These are phyloP conservation scores for Cloeon dipterum DNA, from an alignment of 2,888 invertebrate genomes.

Conservation along the genomic window DNA sequence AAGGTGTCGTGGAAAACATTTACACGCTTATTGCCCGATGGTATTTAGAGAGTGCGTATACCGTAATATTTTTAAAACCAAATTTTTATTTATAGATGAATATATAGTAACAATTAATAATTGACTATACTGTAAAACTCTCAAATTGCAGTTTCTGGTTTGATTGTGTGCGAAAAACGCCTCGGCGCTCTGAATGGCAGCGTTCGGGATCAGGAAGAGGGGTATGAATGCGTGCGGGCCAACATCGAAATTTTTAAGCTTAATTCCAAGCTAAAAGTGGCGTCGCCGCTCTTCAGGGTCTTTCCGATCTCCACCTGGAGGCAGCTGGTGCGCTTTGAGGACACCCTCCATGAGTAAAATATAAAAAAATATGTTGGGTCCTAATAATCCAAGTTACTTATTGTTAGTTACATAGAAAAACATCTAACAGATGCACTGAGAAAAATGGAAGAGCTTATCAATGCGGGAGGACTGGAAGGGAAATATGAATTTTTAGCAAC, in stretches of 20 bases:
- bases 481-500: slow-evolving; percentile 19
- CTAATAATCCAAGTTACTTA: too few relatives aligned
- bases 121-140: not conserved
- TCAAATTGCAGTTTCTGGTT: slow-evolving; percentile 16
- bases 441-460: slow-evolving; percentile 14
- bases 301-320: slow-evolving; percentile 20
- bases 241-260: slow-evolving; percentile 11
- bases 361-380: too few relatives aligned
- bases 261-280: slow-evolving; percentile 15
- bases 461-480: slow-evolving; percentile 13
- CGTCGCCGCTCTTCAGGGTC: slow-evolving; percentile 18
- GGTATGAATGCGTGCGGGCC: slow-evolving; percentile 17
- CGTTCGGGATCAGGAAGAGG: slow-evolving; percentile 12
- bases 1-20: slow-evolving; percentile 13
- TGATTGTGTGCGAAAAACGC: slow-evolving; percentile 21
- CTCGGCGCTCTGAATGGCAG: slow-evolving; percentile 16
- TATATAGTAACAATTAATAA: too few relatives aligned
- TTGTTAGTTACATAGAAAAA: slow-evolving; percentile 3
- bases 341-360: slow-evolving; percentile 19
- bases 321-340: slow-evolving; percentile 19
- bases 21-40: slow-evolving; percentile 16
- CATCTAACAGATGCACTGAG: slow-evolving; percentile 13
- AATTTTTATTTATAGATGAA: not conserved
- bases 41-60: slow-evolving; percentile 20
- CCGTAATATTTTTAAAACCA: not conserved